Percentiles rank a stretch among this genome's conserved stretches.
Conservation (phyloP, 2,888 invertebrate species). For the Crocallis elinguaria region DNA sequence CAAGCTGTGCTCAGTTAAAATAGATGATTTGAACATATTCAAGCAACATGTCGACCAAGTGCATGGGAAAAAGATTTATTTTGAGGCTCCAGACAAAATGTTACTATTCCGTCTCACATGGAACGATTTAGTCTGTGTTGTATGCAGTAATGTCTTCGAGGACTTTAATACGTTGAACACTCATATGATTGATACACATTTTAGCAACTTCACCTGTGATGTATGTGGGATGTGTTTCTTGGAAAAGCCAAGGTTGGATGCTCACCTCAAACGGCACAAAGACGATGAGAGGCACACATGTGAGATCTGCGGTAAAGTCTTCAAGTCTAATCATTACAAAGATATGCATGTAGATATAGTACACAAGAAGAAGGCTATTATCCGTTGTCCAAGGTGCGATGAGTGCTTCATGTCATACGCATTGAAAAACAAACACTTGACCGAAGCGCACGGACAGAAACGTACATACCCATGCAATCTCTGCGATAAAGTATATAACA, state of each 20-base stretch:
- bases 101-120: slow-evolving; percentile 67
- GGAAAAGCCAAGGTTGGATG: slow-evolving; percentile 76
- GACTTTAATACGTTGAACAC: slow-evolving; percentile 75
- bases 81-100: slow-evolving; percentile 75
- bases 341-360: slow-evolving; percentile 79
- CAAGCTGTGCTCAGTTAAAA: slow-evolving; percentile 64
- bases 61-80: slow-evolving; percentile 74
- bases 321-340: slow-evolving; percentile 76
- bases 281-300: slow-evolving; percentile 83
- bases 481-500: slow-evolving; percentile 78
- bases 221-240: slow-evolving; percentile 77
- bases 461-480: slow-evolving; percentile 74
- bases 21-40: slow-evolving; percentile 65
- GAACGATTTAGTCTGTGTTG: slow-evolving; percentile 75
- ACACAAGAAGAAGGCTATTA: slow-evolving; percentile 75
- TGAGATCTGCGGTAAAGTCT: slow-evolving; percentile 77
- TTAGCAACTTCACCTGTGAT: slow-evolving; percentile 76
- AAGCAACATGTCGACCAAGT: slow-evolving; percentile 71
- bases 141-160: slow-evolving; percentile 74
- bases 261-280: slow-evolving; percentile 74
- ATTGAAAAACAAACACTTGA: slow-evolving; percentile 72
- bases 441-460: slow-evolving; percentile 74
- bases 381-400: slow-evolving; percentile 72
- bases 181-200: slow-evolving; percentile 74
- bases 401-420: slow-evolving; percentile 79